Conservation (phyloP, 2,888 invertebrate genomes). For the Andrena haemorrhoa region DNA sequence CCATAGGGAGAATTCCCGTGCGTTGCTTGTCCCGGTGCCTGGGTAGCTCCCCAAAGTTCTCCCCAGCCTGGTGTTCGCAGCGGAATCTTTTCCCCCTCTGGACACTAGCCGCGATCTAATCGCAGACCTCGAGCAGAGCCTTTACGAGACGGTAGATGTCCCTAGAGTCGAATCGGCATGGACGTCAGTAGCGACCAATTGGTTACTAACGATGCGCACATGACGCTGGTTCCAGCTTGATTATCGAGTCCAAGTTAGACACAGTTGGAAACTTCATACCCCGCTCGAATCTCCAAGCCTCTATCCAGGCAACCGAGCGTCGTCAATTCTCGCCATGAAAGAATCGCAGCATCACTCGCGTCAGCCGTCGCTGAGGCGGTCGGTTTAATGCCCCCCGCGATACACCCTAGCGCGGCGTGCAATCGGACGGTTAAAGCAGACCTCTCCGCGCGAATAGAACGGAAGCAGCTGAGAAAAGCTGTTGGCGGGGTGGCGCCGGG, state of each 20-base stretch:
- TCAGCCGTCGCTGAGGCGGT: no score
- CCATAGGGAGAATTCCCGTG: background rate
- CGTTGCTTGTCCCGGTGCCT: background rate
- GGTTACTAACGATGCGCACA: background rate
- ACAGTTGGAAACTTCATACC: background rate
- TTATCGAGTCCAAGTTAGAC: background rate
- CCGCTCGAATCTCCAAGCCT: no score
- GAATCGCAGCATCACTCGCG: no score
- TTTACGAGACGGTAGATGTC: background rate
- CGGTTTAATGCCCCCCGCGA: no score
- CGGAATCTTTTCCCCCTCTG: background rate
- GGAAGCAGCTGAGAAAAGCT: background rate
- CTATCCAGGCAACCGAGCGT: background rate
- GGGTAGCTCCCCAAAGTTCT: background rate
- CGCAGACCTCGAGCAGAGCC: background rate
- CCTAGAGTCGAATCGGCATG: constrained; percentile 13
- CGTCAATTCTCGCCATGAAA: no score
- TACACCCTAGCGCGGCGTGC: no score
- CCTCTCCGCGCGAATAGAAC: no score
- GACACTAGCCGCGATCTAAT: background rate
- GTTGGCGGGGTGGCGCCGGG: background rate
- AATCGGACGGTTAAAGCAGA: no score
- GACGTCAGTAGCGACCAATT: background rate
- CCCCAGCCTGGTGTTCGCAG: background rate
- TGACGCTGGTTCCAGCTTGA: background rate